A percentile compares a stretch with the other conserved stretches of the same genome.
Evolutionary conservation across 1,140 invertebrate species (phyloP).

Genomic region (Glossosoma conforme): DNA sequence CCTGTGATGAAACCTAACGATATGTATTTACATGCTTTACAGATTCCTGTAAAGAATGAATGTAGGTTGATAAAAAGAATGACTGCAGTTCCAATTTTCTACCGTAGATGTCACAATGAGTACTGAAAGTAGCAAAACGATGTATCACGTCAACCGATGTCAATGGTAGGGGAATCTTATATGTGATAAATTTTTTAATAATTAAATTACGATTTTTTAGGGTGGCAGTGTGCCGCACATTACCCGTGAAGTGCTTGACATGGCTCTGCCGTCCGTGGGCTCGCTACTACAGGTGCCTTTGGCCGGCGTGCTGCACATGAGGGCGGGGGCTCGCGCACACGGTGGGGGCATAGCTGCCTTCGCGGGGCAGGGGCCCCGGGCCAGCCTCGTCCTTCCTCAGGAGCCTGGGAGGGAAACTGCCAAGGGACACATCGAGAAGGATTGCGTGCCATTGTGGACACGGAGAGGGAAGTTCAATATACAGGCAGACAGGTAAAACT

Average conservation of each 20-base stretch:
- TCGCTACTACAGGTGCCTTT: constrained; percentile 53
- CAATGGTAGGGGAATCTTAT: neutral
- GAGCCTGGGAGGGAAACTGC: constrained; percentile 53
- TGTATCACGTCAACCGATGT: too few species aligned
- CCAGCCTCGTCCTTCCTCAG: constrained; percentile 57
- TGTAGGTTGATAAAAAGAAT: too few species aligned
- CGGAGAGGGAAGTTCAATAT: constrained; percentile 55
- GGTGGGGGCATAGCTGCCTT: constrained; percentile 50
- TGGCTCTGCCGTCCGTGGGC: constrained; percentile 42
- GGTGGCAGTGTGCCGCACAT: constrained; percentile 58
- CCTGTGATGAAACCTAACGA: too few species aligned
- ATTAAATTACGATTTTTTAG: constrained; percentile 36
- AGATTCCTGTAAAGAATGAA: too few species aligned
- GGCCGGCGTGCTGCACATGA: constrained; percentile 46
- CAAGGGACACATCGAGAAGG: constrained; percentile 52
- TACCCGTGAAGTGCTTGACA: constrained; percentile 56
- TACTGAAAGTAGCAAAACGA: too few species aligned
- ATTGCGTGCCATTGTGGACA: constrained; percentile 56
- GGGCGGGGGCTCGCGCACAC: constrained; percentile 44
- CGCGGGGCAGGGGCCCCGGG: constrained; percentile 52
- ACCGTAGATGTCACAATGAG: too few species aligned
- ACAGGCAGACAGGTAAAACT: constrained; percentile 40
- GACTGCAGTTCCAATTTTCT: too few species aligned
- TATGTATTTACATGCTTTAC: too few species aligned
- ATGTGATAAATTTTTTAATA: neutral